phyloP scores from a whole-genome alignment of 2,113 vertebrate species.

The Trichomycterus rosablanca region DNA sequence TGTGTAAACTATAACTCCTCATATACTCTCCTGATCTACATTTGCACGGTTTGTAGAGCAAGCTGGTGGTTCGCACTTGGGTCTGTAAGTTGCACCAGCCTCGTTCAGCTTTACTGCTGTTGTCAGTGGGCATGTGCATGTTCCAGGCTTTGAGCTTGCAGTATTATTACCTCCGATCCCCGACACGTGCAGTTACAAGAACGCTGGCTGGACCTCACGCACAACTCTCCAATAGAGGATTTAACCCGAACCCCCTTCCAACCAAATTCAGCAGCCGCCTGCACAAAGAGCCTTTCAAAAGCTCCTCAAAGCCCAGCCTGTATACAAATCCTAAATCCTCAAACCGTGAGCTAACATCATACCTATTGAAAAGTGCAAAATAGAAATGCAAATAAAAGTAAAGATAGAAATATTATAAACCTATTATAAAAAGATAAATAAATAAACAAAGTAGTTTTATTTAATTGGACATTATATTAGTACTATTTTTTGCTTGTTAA shows the following conservation, averaged over 20 bases:
- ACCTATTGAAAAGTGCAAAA: not conserved
- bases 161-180: constrained; percentile 49
- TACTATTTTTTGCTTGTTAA: no score
- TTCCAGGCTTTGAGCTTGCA: constrained; percentile 44
- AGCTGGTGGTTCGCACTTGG: not conserved
- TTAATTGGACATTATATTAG: no score
- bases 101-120: constrained; percentile 20
- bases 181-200: constrained; percentile 63
- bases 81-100: constrained; percentile 4
- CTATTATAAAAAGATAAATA: no score
- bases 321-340: not conserved
- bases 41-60: no score
- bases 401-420: not conserved
- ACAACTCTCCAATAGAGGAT: constrained; percentile 58
- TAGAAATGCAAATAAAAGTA: not conserved
- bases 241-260: constrained; percentile 57
- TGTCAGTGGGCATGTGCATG: constrained; percentile 49
- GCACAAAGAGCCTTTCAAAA: constrained; percentile 46
- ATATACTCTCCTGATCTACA: no score
- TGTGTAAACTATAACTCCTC: not conserved
- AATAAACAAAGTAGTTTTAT: no score
- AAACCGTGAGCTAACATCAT: constrained; percentile 2
- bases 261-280: constrained; percentile 46
- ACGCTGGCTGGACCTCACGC: constrained; percentile 56
- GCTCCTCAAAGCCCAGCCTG: constrained; percentile 3